Evolutionary conservation across 2,888 invertebrate genomes (phyloP), one percentile per base, ranked within the genome.

Genomic region (Gandaritis pyraliata): DNA sequence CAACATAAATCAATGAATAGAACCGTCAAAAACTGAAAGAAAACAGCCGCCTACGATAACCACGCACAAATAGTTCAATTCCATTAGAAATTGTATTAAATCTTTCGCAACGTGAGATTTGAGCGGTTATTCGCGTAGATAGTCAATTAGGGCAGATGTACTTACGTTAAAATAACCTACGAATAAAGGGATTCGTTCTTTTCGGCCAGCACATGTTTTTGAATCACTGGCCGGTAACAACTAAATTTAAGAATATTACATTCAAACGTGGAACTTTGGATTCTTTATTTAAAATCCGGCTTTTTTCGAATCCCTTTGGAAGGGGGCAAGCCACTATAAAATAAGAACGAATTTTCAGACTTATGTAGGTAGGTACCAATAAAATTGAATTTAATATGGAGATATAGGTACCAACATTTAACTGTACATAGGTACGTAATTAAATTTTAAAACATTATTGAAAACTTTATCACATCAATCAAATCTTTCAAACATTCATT

Each of bases 41-140:
- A 82, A 83, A 77, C 84, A 83, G 78, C 67, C 69, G 68, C 63
- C 74, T 66, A 46, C 63, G 62, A 71, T 72, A 70, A 66, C 48
- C 57, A 53, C 53, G 57, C 59, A 62, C 65, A 75, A 73, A 66
- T 72, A 69, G 68, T 70, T 70, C 47, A 12, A 69, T 69, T 79
- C 72, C 72, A 80, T 80, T 76, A 81, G 55, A 64, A 65, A 58
- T 61, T 43, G 64, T 62, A 61, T 66, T 64, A 72, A 72, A 71
- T 70, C 70, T 84, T 83, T 75, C 77, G 74, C 73, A 83, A 81
- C 64, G 50, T 58, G 54, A 60, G 65, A 66, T 72, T 69, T 66
- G 70, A 64, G 57, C 57, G 67, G 50, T 64, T 69, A 66, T 59
- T 69, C 65, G 68, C 70, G 70, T 70, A 62, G 72, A 75, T 72